Evolutionary conservation across 2,113 vertebrate species (phyloP), one percentile per base, ranked within the genome.

Genomic region (Microcebus griseorufus): DNA sequence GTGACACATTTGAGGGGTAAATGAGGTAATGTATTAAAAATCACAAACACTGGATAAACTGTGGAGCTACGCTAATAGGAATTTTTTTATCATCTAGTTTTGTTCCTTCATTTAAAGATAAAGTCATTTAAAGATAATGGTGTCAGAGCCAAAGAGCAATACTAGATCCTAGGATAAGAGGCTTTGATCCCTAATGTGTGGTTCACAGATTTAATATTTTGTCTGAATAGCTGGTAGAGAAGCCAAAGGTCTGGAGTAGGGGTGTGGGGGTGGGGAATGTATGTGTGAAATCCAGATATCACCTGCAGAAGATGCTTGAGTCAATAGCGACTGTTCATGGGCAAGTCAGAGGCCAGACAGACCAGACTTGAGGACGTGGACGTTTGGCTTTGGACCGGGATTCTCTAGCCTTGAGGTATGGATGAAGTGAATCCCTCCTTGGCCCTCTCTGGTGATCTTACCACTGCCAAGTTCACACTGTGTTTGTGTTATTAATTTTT

Each of bases 1-100:
- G 16, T 72, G 92, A 81, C 37, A n/a, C 70, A 51, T 95, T 65
- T 83, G 48, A 92, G 79, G 51, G 80, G 34, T 51, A 29, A 81
- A 70, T 87, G 78, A 90, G 12, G 67, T 93, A 55, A 82, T 81
- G 16, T 81, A 32, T 93, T 90, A 67, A 82, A 70, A 70, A 62
- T 88, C 60, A 27, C 76, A 73, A 86, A 60, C 45, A 14, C 53
- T 76, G 64, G 85, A 70, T 88, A 58, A 96, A 29, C 17, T 22
- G 9, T 42, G 42, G 76, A 64, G 60, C 32, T 42, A 9, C 4
- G 22, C 42, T 70, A 39, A 18, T 64, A 67, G 58, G 37, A 64
- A n/a, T 23, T 91, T 95, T 90, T 16, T 53, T 58, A 10, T 65
- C 13, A 6, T 64, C 34, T 64, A 25, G 51, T 92, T 95, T 48